Base-by-base conservation (phyloP, 2,888 invertebrate species). In the Helicoverpa assulta region DNA sequence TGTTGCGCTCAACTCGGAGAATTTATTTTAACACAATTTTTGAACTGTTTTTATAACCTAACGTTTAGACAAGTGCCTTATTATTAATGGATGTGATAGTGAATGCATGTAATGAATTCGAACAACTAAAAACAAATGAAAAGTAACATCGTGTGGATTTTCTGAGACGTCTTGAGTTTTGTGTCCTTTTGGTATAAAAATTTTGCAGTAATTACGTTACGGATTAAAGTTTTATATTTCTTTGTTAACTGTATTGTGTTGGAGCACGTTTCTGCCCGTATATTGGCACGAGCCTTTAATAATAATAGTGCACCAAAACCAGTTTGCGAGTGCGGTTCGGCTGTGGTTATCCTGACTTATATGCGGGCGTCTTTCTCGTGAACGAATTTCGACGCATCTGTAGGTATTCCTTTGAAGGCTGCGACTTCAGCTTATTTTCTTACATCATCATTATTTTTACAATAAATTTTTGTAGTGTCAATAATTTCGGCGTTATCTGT, bases 251-350 rank as follows among this genome's bases (percentile, higher is more conserved):
- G 88, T 87, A 85, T 88, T 88, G 86, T 91, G 86, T 85, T 86
- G 80, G 85, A 86, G 92, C 92, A 93, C 91, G 92, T 92, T 93
- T 92, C 88, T 89, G 86, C 86, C 89, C 85, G 91, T 92, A 87
- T 90, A 94, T 94, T 93, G 94, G 95, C 95, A 95, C 94, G 95
- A 95, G 94, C 91, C 93, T 91, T 92, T 93, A 95, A 94, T 95
- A 95, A 95, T 95, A 95, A 95, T 95, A 95, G 94, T 94, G 94
- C 93, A 94, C 93, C 88, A 81, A 92, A 95, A 95, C 95, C 95
- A 89, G 95, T 95, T 95, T 95, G 92, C 93, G 90, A 91, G 93
- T 94, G 93, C 87, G 92, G 93, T 93, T 91, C 87, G 93, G 89
- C 88, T 92, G 93, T 90, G 92, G 93, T 94, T 92, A 93, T 94